Evolutionary conservation across 2,888 invertebrate genomes (phyloP).

Genomic region (Apamea crenata): DNA sequence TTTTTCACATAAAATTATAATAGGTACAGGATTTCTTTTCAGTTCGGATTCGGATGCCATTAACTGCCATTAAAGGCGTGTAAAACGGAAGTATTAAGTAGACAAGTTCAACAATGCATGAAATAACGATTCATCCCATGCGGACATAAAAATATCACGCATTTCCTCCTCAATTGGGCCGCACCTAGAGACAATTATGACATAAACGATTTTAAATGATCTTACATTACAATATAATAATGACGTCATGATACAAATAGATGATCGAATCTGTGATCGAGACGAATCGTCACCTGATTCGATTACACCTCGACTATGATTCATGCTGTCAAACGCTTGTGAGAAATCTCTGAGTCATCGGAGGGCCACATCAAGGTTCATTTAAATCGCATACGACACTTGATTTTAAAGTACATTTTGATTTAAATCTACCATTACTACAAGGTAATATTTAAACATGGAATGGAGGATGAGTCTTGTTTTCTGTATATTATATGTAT

Average conservation of each 20-base stretch:
- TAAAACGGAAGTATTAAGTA: not conserved
- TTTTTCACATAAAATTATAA: not conserved
- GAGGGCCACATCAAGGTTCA: constrained; percentile 52
- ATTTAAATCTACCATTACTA: constrained; percentile 45
- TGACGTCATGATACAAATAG: constrained; percentile 55
- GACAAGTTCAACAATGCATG: constrained; percentile 23
- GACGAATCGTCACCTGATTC: constrained; percentile 65
- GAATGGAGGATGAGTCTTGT: constrained; percentile 16
- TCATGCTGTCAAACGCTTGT: constrained; percentile 60
- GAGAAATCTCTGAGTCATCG: constrained; percentile 63
- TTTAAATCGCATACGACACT: constrained; percentile 52
- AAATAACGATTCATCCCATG: constrained; percentile 5
- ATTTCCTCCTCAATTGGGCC: constrained; percentile 1
- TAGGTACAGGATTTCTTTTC: not conserved
- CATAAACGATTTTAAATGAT: constrained; percentile 20
- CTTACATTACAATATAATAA: constrained; percentile 37
- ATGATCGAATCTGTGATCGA: constrained; percentile 57
- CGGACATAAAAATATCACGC: constrained; percentile 12
- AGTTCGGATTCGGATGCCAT: not conserved
- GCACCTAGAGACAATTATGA: constrained; percentile 28
- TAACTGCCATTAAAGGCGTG: not conserved
- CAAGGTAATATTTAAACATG: constrained; percentile 36
- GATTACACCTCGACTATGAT: constrained; percentile 59
- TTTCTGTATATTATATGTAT: constrained; percentile 17
- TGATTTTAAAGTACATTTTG: constrained; percentile 52